Percentiles rank a stretch among this genome's conserved stretches.
Evolutionary conservation across 1,140 invertebrate species (phyloP).

Genomic region (Pseudomyrmex cubaensis): DNA sequence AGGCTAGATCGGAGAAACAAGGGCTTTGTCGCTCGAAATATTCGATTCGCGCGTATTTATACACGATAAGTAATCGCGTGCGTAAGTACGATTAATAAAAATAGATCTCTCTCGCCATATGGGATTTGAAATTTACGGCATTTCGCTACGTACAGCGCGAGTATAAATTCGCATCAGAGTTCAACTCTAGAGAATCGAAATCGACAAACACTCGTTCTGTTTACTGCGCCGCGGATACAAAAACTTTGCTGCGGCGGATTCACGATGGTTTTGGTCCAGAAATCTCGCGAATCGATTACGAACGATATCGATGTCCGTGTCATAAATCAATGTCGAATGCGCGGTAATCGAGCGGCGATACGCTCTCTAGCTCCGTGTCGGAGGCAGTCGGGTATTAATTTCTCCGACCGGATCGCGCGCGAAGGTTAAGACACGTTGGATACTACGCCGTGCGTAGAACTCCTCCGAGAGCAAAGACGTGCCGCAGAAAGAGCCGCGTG

Average conservation of each 20-base stretch:
- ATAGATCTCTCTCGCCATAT: too few species aligned
- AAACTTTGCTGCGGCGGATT: constrained; percentile 16
- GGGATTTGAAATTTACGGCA: too few species aligned
- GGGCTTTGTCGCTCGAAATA: background rate
- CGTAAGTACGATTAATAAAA: too few species aligned
- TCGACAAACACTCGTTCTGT: background rate
- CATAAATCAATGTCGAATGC: constrained; percentile 79
- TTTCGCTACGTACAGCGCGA: background rate
- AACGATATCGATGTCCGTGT: constrained; percentile 70
- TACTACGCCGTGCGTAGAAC: background rate
- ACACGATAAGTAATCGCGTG: too few species aligned
- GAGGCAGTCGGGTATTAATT: constrained; percentile 73
- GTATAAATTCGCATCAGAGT: constrained; percentile 5
- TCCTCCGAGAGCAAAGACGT: constrained; percentile 23
- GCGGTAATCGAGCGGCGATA: constrained; percentile 77
- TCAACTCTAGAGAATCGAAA: constrained; percentile 19
- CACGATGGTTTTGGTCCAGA: constrained; percentile 24
- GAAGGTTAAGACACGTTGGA: constrained; percentile 39
- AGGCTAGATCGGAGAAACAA: too few species aligned
- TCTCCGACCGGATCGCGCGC: constrained; percentile 51
- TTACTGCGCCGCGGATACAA: background rate
- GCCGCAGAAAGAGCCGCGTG: constrained; percentile 49
- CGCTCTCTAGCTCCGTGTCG: constrained; percentile 47
- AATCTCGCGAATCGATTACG: constrained; percentile 69
- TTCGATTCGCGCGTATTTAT: background rate